These are phyloP conservation scores for Mizuhopecten yessoensis DNA, from an alignment of 1,140 invertebrate genomes.

Conservation along the genomic window DNA sequence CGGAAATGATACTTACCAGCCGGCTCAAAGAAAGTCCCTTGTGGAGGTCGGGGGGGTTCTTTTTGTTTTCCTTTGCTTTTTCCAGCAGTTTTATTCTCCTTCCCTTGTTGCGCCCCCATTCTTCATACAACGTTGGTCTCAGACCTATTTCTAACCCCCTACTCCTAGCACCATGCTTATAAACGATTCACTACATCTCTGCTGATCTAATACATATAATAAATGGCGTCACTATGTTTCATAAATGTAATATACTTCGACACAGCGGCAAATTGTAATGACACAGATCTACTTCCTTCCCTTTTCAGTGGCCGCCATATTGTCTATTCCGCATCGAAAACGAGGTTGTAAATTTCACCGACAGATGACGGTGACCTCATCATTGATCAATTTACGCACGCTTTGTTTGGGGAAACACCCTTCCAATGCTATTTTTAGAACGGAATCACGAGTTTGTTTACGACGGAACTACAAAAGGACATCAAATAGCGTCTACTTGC, in stretches of 20 bases:
- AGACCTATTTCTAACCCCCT: slow-evolving; percentile 14
- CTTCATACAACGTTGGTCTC: slow-evolving; percentile 25
- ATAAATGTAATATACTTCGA: slow-evolving; percentile 29
- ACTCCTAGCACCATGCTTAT: slow-evolving; percentile 23
- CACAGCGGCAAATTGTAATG: slow-evolving; percentile 5
- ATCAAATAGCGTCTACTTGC: no score
- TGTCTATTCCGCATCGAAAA: slow-evolving; percentile 38
- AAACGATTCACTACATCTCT: slow-evolving; percentile 26
- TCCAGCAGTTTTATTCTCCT: slow-evolving; percentile 33
- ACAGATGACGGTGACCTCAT: slow-evolving; percentile 37
- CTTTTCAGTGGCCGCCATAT: slow-evolving; percentile 36
- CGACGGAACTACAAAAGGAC: no score
- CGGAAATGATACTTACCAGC: slow-evolving; percentile 3
- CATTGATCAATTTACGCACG: slow-evolving; percentile 25
- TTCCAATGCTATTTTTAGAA: slow-evolving; percentile 8
- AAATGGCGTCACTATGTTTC: slow-evolving; percentile 8
- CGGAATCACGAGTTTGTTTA: not conserved
- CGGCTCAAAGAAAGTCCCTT: slow-evolving; percentile 23
- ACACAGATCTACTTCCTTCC: slow-evolving; percentile 37
- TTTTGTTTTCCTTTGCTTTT: slow-evolving; percentile 35
- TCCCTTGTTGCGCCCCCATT: slow-evolving; percentile 36
- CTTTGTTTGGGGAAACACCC: slow-evolving; percentile 30
- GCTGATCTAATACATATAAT: not conserved
- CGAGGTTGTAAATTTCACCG: slow-evolving; percentile 37
- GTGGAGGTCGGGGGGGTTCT: slow-evolving; percentile 2